Evolutionary conservation across 2,797 vertebrate genomes (phyloP).

Genomic region (Paramormyrops hopkinsi): DNA sequence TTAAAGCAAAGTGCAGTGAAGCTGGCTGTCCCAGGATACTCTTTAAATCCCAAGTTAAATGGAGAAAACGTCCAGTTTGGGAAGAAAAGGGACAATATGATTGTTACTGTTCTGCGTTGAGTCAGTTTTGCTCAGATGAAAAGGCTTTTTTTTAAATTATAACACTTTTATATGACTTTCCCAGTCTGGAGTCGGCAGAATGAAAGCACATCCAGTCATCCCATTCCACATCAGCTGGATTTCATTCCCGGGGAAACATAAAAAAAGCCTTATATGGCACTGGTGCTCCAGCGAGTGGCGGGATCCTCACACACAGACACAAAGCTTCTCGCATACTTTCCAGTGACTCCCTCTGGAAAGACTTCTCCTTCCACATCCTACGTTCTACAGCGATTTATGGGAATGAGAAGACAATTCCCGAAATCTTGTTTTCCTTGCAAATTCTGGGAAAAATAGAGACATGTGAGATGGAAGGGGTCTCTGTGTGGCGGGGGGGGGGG

Average conservation of each 20-base stretch:
- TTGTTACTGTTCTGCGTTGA: too few species aligned
- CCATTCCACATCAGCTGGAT: neutral
- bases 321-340: neutral
- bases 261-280: neutral
- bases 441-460: conserved; percentile 30
- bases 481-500: neutral
- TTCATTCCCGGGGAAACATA: neutral
- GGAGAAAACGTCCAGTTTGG: neutral
- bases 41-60: neutral
- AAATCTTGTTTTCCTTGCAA: conserved; percentile 36
- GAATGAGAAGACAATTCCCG: conserved; percentile 7
- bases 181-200: neutral
- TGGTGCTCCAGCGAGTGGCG: conserved; percentile 25
- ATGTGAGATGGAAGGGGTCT: neutral
- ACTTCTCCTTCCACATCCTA: neutral
- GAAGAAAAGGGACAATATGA: neutral
- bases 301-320: neutral
- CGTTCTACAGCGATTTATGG: neutral
- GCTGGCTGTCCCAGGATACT: conserved; percentile 16
- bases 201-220: neutral
- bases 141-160: neutral
- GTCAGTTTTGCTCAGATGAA: neutral
- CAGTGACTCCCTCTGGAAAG: neutral
- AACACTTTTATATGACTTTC: neutral
- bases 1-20: conserved; percentile 25